These are phyloP conservation scores for Rhinogobius similis DNA, from an alignment of 2,113 vertebrate genomes.

Conservation along the genomic window DNA sequence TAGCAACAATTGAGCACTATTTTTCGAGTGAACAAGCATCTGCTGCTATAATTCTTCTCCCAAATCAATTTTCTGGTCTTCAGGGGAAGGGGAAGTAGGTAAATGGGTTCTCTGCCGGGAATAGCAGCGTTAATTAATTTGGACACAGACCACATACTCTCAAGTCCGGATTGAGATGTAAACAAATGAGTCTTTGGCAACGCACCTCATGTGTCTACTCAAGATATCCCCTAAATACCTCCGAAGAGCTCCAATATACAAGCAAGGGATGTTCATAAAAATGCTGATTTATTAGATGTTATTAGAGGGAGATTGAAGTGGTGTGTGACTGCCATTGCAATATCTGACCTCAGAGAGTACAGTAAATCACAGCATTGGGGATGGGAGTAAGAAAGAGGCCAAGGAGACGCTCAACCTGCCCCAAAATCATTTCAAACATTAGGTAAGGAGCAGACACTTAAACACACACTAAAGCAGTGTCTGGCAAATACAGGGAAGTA, in stretches of 20 bases:
- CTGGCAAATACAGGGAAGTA: too few relatives aligned
- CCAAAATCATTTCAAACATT: constrained; percentile 59
- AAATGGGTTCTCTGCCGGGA: constrained; percentile 37
- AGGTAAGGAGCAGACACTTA: constrained; percentile 20
- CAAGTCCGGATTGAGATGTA: constrained; percentile 41
- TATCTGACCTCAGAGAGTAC: constrained; percentile 74
- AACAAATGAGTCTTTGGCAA: constrained; percentile 45
- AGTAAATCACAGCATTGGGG: constrained; percentile 76
- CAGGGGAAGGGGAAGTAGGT: constrained; percentile 35
- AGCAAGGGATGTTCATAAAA: constrained; percentile 48
- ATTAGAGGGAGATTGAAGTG: constrained; percentile 72
- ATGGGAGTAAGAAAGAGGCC: constrained; percentile 68
- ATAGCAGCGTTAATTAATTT: constrained; percentile 54
- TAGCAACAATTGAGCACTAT: background rate
- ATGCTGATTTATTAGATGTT: constrained; percentile 72
- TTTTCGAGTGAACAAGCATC: constrained; percentile 20
- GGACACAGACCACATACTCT: constrained; percentile 51
- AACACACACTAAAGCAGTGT: too few relatives aligned
- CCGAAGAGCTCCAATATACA: constrained; percentile 59
- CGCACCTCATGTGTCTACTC: constrained; percentile 52
- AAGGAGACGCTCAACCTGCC: constrained; percentile 52
- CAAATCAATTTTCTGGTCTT: constrained; percentile 17
- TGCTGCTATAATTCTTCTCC: constrained; percentile 19
- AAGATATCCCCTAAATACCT: constrained; percentile 51
- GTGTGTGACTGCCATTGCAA: constrained; percentile 68